A percentile compares a stretch with the other conserved stretches of the same genome.
These are phyloP conservation scores for Agrilus cyanescens DNA, from an alignment of 2,888 invertebrate genomes.

Conservation along the genomic window DNA sequence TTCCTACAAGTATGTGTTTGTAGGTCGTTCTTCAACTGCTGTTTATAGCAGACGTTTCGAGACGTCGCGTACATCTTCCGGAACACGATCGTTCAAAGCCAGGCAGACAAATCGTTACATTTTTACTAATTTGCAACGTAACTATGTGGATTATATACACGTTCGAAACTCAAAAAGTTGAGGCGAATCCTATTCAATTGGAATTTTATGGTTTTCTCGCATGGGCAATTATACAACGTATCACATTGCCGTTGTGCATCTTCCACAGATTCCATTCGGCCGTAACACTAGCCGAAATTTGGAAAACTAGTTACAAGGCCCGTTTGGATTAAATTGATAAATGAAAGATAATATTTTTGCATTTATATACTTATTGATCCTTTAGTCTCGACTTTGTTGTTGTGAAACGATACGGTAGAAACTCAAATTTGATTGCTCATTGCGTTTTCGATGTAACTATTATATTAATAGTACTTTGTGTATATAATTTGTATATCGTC, in stretches of 20 bases:
- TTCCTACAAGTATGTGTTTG: conserved; percentile 12
- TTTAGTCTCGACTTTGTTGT: conserved; percentile 4
- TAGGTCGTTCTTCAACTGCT: conserved; percentile 85
- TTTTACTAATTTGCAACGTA: conserved; percentile 88
- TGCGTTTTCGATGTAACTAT: no score
- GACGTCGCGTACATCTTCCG: conserved; percentile 80
- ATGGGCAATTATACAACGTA: conserved; percentile 87
- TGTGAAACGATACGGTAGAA: conserved; percentile 1
- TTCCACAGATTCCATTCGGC: conserved; percentile 95
- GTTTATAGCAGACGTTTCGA: conserved; percentile 86
- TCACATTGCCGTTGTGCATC: conserved; percentile 87
- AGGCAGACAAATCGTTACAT: conserved; percentile 89
- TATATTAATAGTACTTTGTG: no score
- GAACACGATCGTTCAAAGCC: conserved; percentile 92
- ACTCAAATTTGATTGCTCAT: neutral
- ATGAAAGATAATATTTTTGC: conserved; percentile 1
- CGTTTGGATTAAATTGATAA: conserved; percentile 61
- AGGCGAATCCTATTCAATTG: conserved; percentile 84
- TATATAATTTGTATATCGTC: no score
- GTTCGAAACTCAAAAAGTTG: conserved; percentile 88
- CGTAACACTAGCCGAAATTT: conserved; percentile 87
- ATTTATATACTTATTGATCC: conserved; percentile 1
- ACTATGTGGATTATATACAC: conserved; percentile 96
- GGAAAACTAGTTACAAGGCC: conserved; percentile 92
- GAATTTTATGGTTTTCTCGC: conserved; percentile 88